phyloP scores from a whole-genome alignment of 1,140 invertebrate genomes.

The Meloidogyne hapla region DNA sequence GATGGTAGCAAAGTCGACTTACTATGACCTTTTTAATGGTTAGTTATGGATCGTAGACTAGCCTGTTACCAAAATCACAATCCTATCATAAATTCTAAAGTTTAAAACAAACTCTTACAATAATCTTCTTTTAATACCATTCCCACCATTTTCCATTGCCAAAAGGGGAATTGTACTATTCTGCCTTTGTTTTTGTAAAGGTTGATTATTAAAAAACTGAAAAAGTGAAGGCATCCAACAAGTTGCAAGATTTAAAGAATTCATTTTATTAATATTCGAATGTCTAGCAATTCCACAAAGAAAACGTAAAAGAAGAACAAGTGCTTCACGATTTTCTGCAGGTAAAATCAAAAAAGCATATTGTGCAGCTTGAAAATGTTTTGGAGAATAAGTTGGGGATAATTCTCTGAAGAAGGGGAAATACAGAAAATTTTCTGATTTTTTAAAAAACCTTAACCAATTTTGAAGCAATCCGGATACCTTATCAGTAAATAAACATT shows the following conservation, averaged over 20 bases:
- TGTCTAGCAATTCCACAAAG: constrained; percentile 24
- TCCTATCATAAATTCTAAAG: too few relatives aligned
- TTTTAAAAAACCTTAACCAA: neutral
- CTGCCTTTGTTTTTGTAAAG: constrained; percentile 12
- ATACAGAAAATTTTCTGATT: constrained; percentile 61
- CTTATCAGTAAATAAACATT: constrained; percentile 34
- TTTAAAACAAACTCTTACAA: too few relatives aligned
- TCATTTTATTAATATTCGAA: constrained; percentile 34
- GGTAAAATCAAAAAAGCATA: constrained; percentile 40
- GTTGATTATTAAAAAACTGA: constrained; percentile 14
- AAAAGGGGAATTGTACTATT: constrained; percentile 15
- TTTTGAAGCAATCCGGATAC: constrained; percentile 26
- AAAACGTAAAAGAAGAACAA: constrained; percentile 32
- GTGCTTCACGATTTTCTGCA: constrained; percentile 36
- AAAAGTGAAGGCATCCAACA: constrained; percentile 45
- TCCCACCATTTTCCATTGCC: neutral
- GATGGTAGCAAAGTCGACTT: too few relatives aligned
- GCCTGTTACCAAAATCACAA: too few relatives aligned
- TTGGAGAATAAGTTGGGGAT: constrained; percentile 1
- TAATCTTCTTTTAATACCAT: constrained; percentile 7
- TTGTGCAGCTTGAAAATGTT: constrained; percentile 35
- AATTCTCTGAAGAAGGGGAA: constrained; percentile 67
- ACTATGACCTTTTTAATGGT: constrained; percentile 12
- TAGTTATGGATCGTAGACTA: too few relatives aligned
- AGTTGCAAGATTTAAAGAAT: constrained; percentile 30